Conservation (phyloP, 1,140 invertebrate genomes). For the Panagrolaimus sp. region DNA sequence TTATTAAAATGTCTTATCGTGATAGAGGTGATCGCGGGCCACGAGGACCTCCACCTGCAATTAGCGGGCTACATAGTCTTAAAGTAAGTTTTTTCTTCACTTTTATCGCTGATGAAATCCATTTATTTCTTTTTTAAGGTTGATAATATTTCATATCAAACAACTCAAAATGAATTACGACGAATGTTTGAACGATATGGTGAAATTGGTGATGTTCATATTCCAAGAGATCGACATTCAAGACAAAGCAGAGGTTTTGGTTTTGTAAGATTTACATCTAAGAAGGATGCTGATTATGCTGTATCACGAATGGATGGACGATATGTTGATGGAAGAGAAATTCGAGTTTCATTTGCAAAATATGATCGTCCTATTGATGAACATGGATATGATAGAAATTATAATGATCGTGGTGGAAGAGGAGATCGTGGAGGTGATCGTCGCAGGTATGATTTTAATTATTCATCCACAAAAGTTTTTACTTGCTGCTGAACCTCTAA, state of each 20-base stretch:
- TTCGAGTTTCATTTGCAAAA: slow-evolving; percentile 31
- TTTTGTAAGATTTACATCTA: slow-evolving; percentile 30
- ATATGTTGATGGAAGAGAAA: slow-evolving; percentile 24
- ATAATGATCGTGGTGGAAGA: not conserved
- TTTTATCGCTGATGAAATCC: no score
- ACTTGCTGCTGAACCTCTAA: not conserved
- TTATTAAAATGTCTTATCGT: not conserved
- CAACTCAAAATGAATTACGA: slow-evolving; percentile 19
- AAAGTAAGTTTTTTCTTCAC: not conserved
- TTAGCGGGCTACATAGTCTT: not conserved
- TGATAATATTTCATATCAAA: slow-evolving; percentile 6
- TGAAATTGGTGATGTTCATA: slow-evolving; percentile 36
- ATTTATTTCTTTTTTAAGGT: not conserved
- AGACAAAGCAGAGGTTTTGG: slow-evolving; percentile 31
- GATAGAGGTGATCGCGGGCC: no score
- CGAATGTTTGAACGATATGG: slow-evolving; percentile 37
- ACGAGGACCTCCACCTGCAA: slow-evolving; percentile 1
- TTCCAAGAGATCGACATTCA: slow-evolving; percentile 26
- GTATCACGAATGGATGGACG: slow-evolving; percentile 22
- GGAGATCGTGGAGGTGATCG: slow-evolving; percentile 3
- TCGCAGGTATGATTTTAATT: not conserved
- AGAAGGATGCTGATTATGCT: slow-evolving; percentile 31
- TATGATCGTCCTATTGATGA: slow-evolving; percentile 36
- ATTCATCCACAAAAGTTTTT: no score
- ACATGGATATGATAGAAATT: slow-evolving; percentile 19